Conservation (phyloP, 2,888 invertebrate genomes). For the Oscheius myriophilus region DNA sequence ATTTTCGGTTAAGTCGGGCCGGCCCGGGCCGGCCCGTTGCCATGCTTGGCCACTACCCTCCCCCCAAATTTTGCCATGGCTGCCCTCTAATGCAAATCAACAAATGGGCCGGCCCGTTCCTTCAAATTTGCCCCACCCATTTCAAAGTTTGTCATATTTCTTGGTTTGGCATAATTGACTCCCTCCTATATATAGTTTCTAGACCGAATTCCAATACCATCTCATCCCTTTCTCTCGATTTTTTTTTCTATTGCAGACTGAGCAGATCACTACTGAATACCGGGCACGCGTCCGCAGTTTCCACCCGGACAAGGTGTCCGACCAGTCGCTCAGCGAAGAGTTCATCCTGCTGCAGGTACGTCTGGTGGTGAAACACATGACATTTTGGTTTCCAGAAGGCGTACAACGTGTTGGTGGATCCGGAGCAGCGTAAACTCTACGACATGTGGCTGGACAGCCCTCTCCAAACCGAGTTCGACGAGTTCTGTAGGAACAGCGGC, state of each 20-base stretch:
- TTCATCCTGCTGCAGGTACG: conserved; percentile 11
- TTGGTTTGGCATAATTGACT: no score
- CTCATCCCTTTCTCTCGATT: conserved; percentile 5
- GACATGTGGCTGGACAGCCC: conserved; percentile 49
- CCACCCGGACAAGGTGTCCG: conserved; percentile 57
- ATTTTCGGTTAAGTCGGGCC: no score
- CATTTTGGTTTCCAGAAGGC: no score
- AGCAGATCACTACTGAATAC: conserved; percentile 61
- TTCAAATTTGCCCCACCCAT: no score
- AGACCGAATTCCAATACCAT: conserved; percentile 33
- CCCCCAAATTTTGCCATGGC: no score
- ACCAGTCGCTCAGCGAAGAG: neutral
- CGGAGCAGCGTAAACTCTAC: conserved; percentile 36
- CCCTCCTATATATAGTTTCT: no score
- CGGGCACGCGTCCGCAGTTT: conserved; percentile 48
- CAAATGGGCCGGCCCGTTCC: no score
- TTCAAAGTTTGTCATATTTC: no score
- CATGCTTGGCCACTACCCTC: no score
- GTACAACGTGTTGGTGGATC: conserved; percentile 35
- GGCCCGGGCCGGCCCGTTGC: no score
- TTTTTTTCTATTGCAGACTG: conserved; percentile 43
- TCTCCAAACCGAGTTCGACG: conserved; percentile 44
- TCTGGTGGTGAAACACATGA: neutral
- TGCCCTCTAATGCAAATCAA: no score
- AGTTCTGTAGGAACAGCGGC: conserved; percentile 40